Percentiles rank a stretch among this genome's conserved stretches.
Evolutionary conservation across 2,888 invertebrate species (phyloP).

Genomic region (Nycteola revayana): DNA sequence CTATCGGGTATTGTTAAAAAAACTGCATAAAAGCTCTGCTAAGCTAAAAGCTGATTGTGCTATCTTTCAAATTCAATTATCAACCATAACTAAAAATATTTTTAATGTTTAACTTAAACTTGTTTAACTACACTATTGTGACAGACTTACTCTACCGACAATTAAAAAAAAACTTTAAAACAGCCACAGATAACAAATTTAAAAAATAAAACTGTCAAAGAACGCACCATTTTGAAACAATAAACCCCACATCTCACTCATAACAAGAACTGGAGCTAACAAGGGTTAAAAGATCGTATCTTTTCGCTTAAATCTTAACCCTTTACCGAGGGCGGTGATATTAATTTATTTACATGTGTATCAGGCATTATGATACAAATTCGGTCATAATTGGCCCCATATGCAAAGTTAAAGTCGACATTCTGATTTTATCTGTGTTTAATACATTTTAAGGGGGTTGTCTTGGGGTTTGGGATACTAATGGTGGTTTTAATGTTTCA

Average conservation of each 20-base stretch:
- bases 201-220: too few species aligned
- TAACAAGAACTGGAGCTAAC: conserved; percentile 23
- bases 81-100: too few species aligned
- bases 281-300: conserved; percentile 64
- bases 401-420: conserved; percentile 71
- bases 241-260: conserved; percentile 6
- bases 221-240: too few species aligned
- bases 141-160: too few species aligned
- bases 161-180: too few species aligned
- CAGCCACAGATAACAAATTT: too few species aligned
- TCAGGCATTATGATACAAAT: conserved; percentile 64
- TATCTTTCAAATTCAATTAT: too few species aligned
- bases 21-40: too few species aligned
- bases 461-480: conserved; percentile 19
- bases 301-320: conserved; percentile 65
- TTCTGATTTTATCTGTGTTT: conserved; percentile 65
- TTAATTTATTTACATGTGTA: conserved; percentile 77
- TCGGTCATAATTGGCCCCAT: conserved; percentile 69
- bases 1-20: too few species aligned
- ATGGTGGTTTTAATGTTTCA: background rate
- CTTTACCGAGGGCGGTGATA: conserved; percentile 68
- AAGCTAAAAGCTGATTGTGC: too few species aligned
- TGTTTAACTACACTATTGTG: too few species aligned
- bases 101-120: too few species aligned
- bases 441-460: conserved; percentile 57